Evolutionary conservation across 2,888 invertebrate genomes (phyloP).

Genomic region (Heliconius hortense): DNA sequence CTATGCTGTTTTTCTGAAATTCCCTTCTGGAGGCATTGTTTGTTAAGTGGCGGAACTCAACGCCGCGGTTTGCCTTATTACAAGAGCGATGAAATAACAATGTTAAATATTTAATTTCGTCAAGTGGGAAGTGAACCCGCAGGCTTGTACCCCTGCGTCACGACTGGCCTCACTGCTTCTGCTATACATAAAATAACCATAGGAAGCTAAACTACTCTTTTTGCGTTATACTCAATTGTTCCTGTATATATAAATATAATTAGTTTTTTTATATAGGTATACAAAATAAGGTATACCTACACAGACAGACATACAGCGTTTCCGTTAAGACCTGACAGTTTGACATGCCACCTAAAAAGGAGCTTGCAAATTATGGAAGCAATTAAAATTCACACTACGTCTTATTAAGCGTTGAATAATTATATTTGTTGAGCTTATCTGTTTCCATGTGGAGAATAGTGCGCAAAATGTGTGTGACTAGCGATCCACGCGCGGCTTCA

Average conservation of each 20-base stretch:
- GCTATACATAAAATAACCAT: background rate
- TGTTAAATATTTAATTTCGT: too few species aligned
- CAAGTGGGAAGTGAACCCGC: too few species aligned
- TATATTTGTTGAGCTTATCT: conserved; percentile 14
- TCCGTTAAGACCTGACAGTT: conserved; percentile 58
- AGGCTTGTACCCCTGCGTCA: too few species aligned
- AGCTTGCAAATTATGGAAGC: conserved; percentile 39
- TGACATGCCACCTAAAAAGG: conserved; percentile 67
- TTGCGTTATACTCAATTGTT: too few species aligned
- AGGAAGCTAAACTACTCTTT: too few species aligned
- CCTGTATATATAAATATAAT: too few species aligned
- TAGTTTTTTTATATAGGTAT: background rate
- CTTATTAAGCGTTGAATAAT: conserved; percentile 22
- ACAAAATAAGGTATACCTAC: background rate
- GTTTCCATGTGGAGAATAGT: conserved; percentile 11
- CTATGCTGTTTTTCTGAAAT: too few species aligned
- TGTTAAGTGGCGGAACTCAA: too few species aligned
- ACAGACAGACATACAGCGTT: background rate
- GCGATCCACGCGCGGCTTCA: too few species aligned
- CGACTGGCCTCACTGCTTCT: background rate
- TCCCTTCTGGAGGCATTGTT: too few species aligned
- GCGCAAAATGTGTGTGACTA: conserved; percentile 5
- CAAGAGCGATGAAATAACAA: too few species aligned
- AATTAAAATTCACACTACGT: conserved; percentile 35
- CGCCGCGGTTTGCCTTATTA: too few species aligned